Evolutionary conservation across 2,113 vertebrate genomes (phyloP).

Genomic region (Manacus vitellinus): DNA sequence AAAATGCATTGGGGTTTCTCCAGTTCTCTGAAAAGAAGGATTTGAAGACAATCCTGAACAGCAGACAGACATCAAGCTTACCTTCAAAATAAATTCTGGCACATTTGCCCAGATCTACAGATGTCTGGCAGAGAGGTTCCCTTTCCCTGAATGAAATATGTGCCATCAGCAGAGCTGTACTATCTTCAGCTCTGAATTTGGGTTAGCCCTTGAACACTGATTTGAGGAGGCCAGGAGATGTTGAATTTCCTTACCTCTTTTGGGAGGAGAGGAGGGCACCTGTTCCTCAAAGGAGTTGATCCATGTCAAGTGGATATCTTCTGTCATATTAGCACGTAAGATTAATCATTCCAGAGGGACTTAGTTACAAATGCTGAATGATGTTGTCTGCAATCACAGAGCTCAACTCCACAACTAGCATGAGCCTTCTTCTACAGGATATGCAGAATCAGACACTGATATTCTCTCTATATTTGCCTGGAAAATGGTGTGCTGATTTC

Average conservation of each 20-base stretch:
- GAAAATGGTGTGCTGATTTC: neutral
- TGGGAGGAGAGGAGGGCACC: neutral
- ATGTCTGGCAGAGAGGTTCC: neutral
- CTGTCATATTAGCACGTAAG: neutral
- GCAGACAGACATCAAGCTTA: neutral
- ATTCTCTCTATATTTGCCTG: neutral
- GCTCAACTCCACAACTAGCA: neutral
- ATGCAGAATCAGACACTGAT: neutral
- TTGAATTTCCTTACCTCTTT: neutral
- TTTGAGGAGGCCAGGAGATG: neutral
- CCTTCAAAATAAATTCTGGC: neutral
- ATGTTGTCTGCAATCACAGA: neutral
- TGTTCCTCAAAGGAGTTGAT: neutral
- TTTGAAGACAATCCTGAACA: neutral
- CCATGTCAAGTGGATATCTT: neutral
- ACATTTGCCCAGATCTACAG: neutral
- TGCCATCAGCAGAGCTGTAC: neutral
- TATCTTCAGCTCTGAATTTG: neutral
- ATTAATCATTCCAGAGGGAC: neutral
- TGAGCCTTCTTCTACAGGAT: neutral
- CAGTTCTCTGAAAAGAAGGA: neutral
- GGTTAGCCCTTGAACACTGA: neutral
- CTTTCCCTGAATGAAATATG: neutral
- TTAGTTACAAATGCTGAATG: neutral
- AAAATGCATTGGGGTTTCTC: neutral